Evolutionary conservation across 2,797 vertebrate species (phyloP).

Genomic region (Pseudocheirus occidentalis): DNA sequence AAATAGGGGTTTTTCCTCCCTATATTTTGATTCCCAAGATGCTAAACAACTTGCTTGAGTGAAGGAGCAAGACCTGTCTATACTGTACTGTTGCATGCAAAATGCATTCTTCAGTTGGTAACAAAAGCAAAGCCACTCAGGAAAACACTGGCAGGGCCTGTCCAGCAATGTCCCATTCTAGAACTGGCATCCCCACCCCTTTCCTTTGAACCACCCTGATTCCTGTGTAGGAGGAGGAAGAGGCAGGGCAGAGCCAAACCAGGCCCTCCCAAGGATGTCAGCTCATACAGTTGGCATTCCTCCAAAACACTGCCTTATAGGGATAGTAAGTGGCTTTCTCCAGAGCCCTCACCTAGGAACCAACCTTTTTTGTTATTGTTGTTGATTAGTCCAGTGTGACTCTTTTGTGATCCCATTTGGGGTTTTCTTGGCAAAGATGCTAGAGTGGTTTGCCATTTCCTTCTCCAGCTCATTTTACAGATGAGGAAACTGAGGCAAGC

Average conservation of each 20-base stretch:
- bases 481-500: not conserved
- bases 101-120: not conserved
- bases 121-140: not conserved
- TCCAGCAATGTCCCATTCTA: not conserved
- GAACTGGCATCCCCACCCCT: not conserved
- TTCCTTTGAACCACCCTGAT: not conserved
- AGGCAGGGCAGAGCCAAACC: not conserved
- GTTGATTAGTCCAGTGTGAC: not conserved
- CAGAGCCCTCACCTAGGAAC: not conserved
- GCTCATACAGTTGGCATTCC: not conserved
- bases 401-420: not conserved
- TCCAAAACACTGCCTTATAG: not conserved
- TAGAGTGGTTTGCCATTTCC: not conserved
- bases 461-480: not conserved
- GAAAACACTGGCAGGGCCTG: not conserved
- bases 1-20: not conserved
- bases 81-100: not conserved
- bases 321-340: not conserved
- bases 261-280: not conserved
- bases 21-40: not conserved
- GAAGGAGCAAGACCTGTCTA: not conserved
- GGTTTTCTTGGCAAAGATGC: not conserved
- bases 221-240: not conserved
- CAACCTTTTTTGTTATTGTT: not conserved
- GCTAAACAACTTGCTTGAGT: not conserved